phyloP scores from a whole-genome alignment of 2,888 invertebrate species.

The Macrostomum cliftonense region DNA sequence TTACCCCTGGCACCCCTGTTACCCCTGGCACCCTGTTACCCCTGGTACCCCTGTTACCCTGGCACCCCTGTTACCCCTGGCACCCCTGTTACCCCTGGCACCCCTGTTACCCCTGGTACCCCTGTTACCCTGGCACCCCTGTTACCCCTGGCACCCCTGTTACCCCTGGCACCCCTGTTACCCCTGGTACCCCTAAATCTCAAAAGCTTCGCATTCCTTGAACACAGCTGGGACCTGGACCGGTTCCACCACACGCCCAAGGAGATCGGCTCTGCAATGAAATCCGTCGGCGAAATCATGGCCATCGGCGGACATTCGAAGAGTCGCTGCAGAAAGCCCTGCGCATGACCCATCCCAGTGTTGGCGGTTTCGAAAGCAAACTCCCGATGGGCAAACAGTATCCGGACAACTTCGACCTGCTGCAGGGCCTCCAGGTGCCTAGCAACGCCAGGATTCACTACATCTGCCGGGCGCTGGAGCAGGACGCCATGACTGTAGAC shows the following conservation, averaged over 20 bases:
- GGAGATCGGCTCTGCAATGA: conserved; percentile 29
- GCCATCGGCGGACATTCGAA: conserved; percentile 31
- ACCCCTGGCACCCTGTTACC: too few species aligned
- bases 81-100: too few species aligned
- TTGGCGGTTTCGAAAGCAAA: conserved; percentile 19
- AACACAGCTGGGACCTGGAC: conserved; percentile 24
- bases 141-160: too few species aligned
- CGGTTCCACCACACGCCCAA: conserved; percentile 22
- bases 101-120: too few species aligned
- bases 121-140: too few species aligned
- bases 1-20: too few species aligned
- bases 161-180: too few species aligned
- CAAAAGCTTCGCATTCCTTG: too few species aligned
- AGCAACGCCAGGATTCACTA: conserved; percentile 21
- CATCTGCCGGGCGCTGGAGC: conserved; percentile 22
- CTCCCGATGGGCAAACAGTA: conserved; percentile 21
- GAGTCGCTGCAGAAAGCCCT: conserved; percentile 30
- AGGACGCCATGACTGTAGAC: conserved; percentile 20
- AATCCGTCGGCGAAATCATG: conserved; percentile 33
- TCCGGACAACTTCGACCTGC: conserved; percentile 17
- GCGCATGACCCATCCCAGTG: conserved; percentile 25
- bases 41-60: too few species aligned
- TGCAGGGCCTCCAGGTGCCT: conserved; percentile 17
- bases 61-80: too few species aligned
- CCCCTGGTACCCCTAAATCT: too few species aligned